These are phyloP conservation scores for Hyles euphorbiae DNA, from an alignment of 1,140 invertebrate genomes.

Conservation along the genomic window DNA sequence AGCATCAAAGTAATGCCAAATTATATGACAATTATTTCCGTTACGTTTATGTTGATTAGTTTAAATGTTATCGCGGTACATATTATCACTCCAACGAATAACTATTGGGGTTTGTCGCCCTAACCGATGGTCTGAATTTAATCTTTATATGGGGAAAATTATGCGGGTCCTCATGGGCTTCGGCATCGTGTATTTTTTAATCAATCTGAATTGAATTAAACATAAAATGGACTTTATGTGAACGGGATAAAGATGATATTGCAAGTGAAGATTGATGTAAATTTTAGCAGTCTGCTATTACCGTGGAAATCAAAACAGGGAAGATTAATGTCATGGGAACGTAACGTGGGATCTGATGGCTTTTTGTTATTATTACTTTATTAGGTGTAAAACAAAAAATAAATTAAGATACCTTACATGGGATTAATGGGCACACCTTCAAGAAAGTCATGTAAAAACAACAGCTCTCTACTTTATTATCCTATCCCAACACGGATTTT, in stretches of 20 bases:
- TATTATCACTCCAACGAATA: no score
- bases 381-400: neutral
- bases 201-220: neutral
- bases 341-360: conserved; percentile 34
- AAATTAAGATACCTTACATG: neutral
- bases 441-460: no score
- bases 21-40: no score
- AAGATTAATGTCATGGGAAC: conserved; percentile 64
- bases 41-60: no score
- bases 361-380: conserved; percentile 16
- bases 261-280: no score
- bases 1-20: no score
- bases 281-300: conserved; percentile 47
- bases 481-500: no score
- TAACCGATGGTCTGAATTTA: conserved; percentile 25
- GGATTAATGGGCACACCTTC: no score
- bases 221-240: no score
- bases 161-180: conserved; percentile 41
- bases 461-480: no score
- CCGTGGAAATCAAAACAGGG: conserved; percentile 59
- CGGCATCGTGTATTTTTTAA: neutral
- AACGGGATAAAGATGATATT: no score
- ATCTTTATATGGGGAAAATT: conserved; percentile 42
- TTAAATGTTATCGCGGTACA: no score
- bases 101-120: conserved; percentile 34